Evolutionary conservation across 2,113 vertebrate genomes (phyloP), one percentile per base, ranked within the genome.

Genomic region (Calidris pygmaea): DNA sequence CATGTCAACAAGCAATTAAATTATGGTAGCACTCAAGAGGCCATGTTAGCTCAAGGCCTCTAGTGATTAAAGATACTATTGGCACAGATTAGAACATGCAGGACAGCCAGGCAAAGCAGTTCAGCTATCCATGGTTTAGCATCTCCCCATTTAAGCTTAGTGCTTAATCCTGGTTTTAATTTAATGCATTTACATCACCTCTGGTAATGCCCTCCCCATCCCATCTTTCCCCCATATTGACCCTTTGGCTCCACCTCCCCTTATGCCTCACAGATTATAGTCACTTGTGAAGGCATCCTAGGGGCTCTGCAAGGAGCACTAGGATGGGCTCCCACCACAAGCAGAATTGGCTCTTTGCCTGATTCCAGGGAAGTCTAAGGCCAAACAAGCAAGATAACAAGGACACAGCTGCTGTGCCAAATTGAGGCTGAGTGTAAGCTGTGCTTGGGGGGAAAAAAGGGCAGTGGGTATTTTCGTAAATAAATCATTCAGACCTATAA

Each of bases 161-260:
- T 70, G 84, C 63, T 74, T 95, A 97, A 97, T 96, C 95, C 86
- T 89, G 62, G 92, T 95, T 96, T 97, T 96, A 96, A 73, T 91
- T 94, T 92, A 95, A 97, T 85, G 67, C 90, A 95, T 94, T 96
- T 94, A 93, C 88, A 96, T 95, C 90, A 92, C 83, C 80, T 81
- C 90, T 68, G 59, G 73, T 90, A 89, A 92, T 73, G 77, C 77
- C 62, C n/a, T 93, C 63, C 39, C 70, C 43, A 92, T 32, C 59
- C 80, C 59, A 82, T 89, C 89, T 58, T 82, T 85, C 86, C 87
- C 53, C 34, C n/a, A 85, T 32, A 89, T 1, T 89, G 94, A 96
- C 76, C 92, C 77, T 85, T 87, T 73, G 84, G 89, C 90, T 95
- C 94, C 94, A 93, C 80, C 92, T 76, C 88, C 77, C 89, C 84